Base-by-base conservation (phyloP, 2,113 vertebrate species). In the Merops nubicus region DNA sequence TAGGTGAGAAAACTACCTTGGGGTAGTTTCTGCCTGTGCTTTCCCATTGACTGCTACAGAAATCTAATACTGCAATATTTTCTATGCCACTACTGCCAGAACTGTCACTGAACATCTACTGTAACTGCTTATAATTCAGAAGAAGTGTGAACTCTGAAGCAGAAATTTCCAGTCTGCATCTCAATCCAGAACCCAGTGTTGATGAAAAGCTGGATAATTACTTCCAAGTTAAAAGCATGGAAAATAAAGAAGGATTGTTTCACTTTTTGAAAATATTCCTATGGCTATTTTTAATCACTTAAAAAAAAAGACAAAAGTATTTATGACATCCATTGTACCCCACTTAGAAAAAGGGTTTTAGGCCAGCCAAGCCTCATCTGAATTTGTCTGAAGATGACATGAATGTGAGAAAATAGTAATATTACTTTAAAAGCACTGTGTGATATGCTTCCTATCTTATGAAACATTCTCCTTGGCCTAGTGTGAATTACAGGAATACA, bases 21-120 rank as follows among this genome's bases (percentile, higher is more conserved):
- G 87, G 93, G 38, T 96, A 45, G 72, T 40, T 53, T 62, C 19
- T 92, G 65, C 56, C 92, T 59, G 79, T 91, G 69, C 43, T 95
- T 68, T 92, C 67, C 57, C 81, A 92, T 73, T 94, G 92, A 95
- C 93, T 94, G 56, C 67, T 89, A 26, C 82, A 76, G 93, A 93
- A 93, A 91, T 69, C 76, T 75, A 86, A 91, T 88, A 33, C 64
- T 94, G 70, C 85, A 88, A 57, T 42, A 64, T 90, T 85, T 93
- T 75, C 56, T 65, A 53, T 77, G 70, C 73, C 60, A 14, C 42
- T 70, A 8, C 60, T 93, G 89, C 81, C 62, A 80, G 67, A 34
- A 38, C 69, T 81, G 79, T 72, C 75, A 94, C 47, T 38, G 47
- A 92, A 86, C 11, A 54, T 45, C 92, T 68, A 29, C 85, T 91